phyloP scores from a whole-genome alignment of 2,888 invertebrate species.

The Synanthedon formicaeformis region DNA sequence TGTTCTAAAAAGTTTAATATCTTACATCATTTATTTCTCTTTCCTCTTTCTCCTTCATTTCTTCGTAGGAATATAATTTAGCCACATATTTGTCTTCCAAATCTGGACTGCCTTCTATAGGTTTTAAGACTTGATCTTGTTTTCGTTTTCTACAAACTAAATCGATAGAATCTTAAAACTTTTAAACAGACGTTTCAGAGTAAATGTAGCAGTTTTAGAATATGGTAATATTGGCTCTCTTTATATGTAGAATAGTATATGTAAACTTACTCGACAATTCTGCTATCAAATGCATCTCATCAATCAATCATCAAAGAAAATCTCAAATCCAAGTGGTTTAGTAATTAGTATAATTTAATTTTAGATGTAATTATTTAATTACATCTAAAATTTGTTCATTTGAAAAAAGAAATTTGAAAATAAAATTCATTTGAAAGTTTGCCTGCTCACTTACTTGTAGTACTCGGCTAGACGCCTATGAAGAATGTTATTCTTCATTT shows the following conservation, averaged over 20 bases:
- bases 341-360: background rate
- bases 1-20: background rate
- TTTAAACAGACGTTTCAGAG: too few relatives aligned
- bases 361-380: too few relatives aligned
- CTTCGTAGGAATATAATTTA: conserved; percentile 41
- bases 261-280: too few relatives aligned
- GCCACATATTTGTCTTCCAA: conserved; percentile 58
- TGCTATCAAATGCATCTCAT: too few relatives aligned
- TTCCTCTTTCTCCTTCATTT: conserved; percentile 46
- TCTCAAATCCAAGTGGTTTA: too few relatives aligned
- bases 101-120: conserved; percentile 40
- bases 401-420: too few relatives aligned
- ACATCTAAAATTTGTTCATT: too few relatives aligned
- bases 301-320: too few relatives aligned
- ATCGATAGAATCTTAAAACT: background rate
- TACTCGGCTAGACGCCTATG: conserved; percentile 58
- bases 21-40: conserved; percentile 42
- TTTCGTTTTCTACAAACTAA: conserved; percentile 42
- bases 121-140: conserved; percentile 54
- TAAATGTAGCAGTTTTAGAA: too few relatives aligned
- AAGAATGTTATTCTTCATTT: conserved; percentile 50
- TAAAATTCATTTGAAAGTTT: too few relatives aligned
- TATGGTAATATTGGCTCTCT: too few relatives aligned
- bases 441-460: conserved; percentile 36
- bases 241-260: too few relatives aligned